Evolutionary conservation across 1,140 invertebrate species (phyloP).

Genomic region (Patella vulgata): DNA sequence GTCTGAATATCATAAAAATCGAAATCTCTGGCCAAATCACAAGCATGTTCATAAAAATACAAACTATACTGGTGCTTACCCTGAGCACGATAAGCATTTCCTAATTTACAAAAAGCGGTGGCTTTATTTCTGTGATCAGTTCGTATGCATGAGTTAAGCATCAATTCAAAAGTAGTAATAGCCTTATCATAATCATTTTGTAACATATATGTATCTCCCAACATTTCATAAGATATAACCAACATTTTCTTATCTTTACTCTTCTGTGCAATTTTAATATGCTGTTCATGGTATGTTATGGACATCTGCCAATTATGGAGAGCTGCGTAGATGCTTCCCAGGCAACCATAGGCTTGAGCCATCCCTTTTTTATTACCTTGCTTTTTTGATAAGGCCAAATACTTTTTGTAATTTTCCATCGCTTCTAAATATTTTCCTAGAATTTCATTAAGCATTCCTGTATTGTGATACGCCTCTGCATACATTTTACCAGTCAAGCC

Average conservation of each 20-base stretch:
- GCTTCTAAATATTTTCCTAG: slow-evolving; percentile 56
- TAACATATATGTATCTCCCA: slow-evolving; percentile 55
- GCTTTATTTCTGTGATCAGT: slow-evolving; percentile 42
- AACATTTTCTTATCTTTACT: slow-evolving; percentile 44
- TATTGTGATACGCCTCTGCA: slow-evolving; percentile 57
- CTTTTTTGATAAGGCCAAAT: slow-evolving; percentile 43
- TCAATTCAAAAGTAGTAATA: slow-evolving; percentile 38
- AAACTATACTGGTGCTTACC: slow-evolving; percentile 51
- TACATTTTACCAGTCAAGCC: slow-evolving; percentile 33
- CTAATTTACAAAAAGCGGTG: slow-evolving; percentile 54
- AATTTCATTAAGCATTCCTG: slow-evolving; percentile 59
- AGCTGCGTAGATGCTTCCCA: slow-evolving; percentile 56
- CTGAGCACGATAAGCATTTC: slow-evolving; percentile 44
- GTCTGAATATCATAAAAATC: slow-evolving; percentile 48
- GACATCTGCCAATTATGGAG: slow-evolving; percentile 51
- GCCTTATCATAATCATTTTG: slow-evolving; percentile 52
- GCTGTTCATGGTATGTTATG: slow-evolving; percentile 56
- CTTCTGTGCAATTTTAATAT: slow-evolving; percentile 50
- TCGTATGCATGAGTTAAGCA: slow-evolving; percentile 38
- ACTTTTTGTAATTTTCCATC: slow-evolving; percentile 50
- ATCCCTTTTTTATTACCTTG: slow-evolving; percentile 47
- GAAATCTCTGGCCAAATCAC: slow-evolving; percentile 45
- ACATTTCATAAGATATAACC: slow-evolving; percentile 53
- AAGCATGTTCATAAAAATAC: slow-evolving; percentile 52
- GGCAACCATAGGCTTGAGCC: slow-evolving; percentile 60